These are phyloP conservation scores for Pristiophorus japonicus DNA, from an alignment of 2,113 vertebrate species.

Conservation along the genomic window DNA sequence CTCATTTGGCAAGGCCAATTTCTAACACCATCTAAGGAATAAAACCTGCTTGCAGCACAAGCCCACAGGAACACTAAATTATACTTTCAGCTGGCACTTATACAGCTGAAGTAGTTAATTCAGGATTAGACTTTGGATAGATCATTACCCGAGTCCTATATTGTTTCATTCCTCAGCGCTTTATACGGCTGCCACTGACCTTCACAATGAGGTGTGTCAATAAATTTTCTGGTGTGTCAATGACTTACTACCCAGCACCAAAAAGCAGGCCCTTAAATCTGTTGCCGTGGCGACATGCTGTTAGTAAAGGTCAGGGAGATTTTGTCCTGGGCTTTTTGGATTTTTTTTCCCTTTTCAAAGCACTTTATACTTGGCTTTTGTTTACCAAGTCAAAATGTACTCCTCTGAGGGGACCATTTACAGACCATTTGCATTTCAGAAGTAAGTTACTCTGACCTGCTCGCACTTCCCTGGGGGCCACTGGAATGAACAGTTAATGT, in stretches of 20 bases:
- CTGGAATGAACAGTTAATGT: conserved; percentile 17
- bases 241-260: conserved; percentile 16
- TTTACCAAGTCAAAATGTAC: conserved; percentile 8
- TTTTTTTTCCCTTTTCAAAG: background rate
- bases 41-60: background rate
- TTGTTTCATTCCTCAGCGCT: background rate
- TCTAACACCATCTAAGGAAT: background rate
- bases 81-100: background rate
- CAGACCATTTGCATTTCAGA: conserved; percentile 34
- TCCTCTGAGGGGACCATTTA: conserved; percentile 30
- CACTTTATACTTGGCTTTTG: background rate
- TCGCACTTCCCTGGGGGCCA: conserved; percentile 15
- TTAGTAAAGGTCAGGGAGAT: background rate
- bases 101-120: conserved; percentile 29
- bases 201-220: conserved; percentile 19
- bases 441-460: conserved; percentile 33
- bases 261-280: conserved; percentile 14
- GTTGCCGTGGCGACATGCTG: background rate
- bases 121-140: conserved; percentile 11
- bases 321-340: background rate
- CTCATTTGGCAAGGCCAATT: background rate
- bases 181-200: conserved; percentile 8
- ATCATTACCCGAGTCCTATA: conserved; percentile 15
- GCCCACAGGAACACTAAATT: background rate
- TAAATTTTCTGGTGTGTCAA: background rate